Evolutionary conservation across 2,113 vertebrate genomes (phyloP).

Genomic region (Chinchilla lanigera): DNA sequence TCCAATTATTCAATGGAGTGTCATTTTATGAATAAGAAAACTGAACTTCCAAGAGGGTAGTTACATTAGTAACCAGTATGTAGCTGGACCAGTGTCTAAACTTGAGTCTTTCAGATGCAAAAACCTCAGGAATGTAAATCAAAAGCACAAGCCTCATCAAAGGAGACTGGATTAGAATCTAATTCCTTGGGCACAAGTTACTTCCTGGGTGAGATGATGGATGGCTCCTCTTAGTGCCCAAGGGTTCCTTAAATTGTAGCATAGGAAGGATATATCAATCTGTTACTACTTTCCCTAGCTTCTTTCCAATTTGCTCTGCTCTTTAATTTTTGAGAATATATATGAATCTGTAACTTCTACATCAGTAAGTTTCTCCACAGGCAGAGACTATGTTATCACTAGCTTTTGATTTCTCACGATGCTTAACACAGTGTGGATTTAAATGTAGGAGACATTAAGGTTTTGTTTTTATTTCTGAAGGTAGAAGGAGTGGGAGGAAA

Average conservation of each 20-base stretch:
- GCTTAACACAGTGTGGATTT: neutral
- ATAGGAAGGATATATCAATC: neutral
- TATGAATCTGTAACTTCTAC: neutral
- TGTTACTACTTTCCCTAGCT: neutral
- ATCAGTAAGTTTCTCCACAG: neutral
- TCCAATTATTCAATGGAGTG: neutral
- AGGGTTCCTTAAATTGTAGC: neutral
- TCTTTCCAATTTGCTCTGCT: neutral
- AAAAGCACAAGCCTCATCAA: neutral
- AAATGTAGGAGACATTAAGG: neutral
- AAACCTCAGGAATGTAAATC: neutral
- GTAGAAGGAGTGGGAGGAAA: constrained; percentile 1
- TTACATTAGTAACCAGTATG: neutral
- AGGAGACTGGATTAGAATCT: neutral
- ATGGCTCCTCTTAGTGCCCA: neutral
- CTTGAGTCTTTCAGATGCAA: neutral
- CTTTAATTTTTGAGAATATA: neutral
- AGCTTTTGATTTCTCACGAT: neutral
- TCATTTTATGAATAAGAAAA: neutral
- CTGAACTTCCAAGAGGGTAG: neutral
- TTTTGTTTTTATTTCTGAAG: constrained; percentile 54
- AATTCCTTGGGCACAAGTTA: neutral
- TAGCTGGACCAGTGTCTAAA: neutral
- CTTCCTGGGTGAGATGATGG: neutral
- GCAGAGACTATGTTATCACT: neutral